Evolutionary conservation across 2,888 invertebrate genomes (phyloP), one percentile per base, ranked within the genome.

Genomic region (Calliscelio sp.): DNA sequence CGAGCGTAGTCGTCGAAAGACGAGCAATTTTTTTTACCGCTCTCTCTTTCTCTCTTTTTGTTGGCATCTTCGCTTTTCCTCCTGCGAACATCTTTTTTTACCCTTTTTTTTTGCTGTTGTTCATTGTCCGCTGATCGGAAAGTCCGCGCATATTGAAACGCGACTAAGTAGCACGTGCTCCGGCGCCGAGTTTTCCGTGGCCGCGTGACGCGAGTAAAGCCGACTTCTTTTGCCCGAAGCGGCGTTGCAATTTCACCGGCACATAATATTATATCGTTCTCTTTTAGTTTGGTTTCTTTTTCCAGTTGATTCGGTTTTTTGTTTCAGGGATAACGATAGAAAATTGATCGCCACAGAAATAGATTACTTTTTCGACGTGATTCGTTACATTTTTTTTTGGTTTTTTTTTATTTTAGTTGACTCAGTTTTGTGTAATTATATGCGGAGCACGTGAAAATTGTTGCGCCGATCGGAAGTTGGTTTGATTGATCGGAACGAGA

Each of bases 351-450:
- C 46, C 53, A 28, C 79, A 28, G 28, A 70, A 79, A 79, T 70
- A 79, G 70, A 79, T 79, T 70, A 61, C 61, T 70, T 79, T 79
- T 79, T 46, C 70, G 35, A 71, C 78, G 63, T 63, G 78, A 78
- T 63, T 78, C 78, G 78, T 70, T 55, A 70, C n/a, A n/a, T n/a
- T n/a, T n/a, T n/a, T n/a, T n/a, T n/a, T n/a, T n/a, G n/a, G 61
- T 78, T 78, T 78, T 70, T 51, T 70, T 38, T 70, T 78, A 70
- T 78, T 70, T 78, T 61, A 41, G 63, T 38, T 28, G 28, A 57
- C 66, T 41, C n/a, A n/a, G 68, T 68, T 51, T 78, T 78, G 70
- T 63, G 46, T 63, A 70, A 68, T 78, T 68, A 68, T 78, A 68
- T 46, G 20, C 68, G 7, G 61, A 51, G 61, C 53, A 68, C 53